Conservation (phyloP, 2,888 invertebrate species). For the Heteromurus nitidus region DNA sequence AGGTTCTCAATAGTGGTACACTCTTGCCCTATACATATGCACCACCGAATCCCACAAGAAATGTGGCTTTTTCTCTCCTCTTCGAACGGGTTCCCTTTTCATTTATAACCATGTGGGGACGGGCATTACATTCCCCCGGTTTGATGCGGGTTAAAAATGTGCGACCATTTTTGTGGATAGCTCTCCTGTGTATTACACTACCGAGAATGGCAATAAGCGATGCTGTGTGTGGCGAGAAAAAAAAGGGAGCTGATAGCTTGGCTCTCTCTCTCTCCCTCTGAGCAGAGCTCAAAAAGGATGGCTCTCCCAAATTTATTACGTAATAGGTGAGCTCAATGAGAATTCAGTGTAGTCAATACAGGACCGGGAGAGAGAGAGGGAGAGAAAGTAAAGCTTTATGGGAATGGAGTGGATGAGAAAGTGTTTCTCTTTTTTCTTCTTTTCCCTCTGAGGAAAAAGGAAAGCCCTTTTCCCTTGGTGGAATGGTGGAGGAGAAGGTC, state of each 20-base stretch:
- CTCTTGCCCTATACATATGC: too few species aligned
- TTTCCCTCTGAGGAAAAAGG: not conserved
- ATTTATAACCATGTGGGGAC: slow-evolving; percentile 20
- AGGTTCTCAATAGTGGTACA: too few species aligned
- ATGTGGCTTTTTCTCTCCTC: not conserved
- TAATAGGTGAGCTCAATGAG: slow-evolving; percentile 30
- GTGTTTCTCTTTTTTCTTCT: slow-evolving; percentile 12
- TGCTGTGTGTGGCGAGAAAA: not conserved
- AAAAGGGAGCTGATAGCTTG: not conserved
- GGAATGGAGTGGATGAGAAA: not conserved
- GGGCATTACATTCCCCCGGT: too few species aligned
- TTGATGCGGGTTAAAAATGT: slow-evolving; percentile 31
- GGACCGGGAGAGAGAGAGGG: too few species aligned
- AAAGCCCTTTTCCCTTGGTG: slow-evolving; percentile 6
- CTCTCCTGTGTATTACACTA: slow-evolving; percentile 39
- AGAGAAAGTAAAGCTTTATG: not conserved
- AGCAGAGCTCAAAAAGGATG: slow-evolving; percentile 2
- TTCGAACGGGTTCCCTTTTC: not conserved
- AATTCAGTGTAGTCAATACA: not conserved
- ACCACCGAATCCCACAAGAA: too few species aligned
- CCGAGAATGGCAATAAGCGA: not conserved
- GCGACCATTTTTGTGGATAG: slow-evolving; percentile 57
- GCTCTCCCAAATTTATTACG: slow-evolving; percentile 45
- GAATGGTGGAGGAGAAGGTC: not conserved
- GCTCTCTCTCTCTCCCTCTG: too few species aligned